Conservation (phyloP, 2,888 invertebrate genomes). For the Spatulosminthurus flaviceps region DNA sequence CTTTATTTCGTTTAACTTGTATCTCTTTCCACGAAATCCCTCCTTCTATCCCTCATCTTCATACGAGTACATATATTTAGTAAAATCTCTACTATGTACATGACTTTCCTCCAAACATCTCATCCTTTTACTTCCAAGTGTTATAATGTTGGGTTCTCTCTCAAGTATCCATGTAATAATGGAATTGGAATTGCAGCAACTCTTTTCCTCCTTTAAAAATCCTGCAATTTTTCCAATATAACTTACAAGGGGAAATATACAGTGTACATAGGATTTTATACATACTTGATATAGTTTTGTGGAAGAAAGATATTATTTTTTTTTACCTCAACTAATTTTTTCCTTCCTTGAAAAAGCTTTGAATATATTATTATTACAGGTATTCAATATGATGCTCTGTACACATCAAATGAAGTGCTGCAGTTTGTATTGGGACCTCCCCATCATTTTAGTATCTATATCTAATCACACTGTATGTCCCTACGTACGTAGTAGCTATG, state of each 20-base stretch:
- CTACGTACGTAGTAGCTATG: too few species aligned
- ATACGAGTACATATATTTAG: too few species aligned
- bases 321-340: not conserved
- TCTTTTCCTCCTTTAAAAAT: not conserved
- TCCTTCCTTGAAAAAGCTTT: not conserved
- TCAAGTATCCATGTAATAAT: slow-evolving; percentile 12
- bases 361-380: not conserved
- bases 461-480: too few species aligned
- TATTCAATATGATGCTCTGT: slow-evolving; percentile 1
- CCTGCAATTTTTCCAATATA: too few species aligned
- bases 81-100: not conserved
- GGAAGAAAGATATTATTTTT: not conserved
- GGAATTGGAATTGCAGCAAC: slow-evolving; percentile 27
- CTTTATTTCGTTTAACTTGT: slow-evolving; percentile 34
- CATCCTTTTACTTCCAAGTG: too few species aligned
- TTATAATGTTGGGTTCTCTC: too few species aligned
- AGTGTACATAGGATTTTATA: not conserved
- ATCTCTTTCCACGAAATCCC: not conserved
- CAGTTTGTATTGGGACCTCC: slow-evolving; percentile 36
- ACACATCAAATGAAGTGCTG: slow-evolving; percentile 30
- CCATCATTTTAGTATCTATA: slow-evolving; percentile 35
- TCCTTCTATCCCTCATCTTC: too few species aligned
- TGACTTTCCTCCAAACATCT: too few species aligned
- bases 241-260: too few species aligned
- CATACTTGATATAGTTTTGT: slow-evolving; percentile 1